These are phyloP conservation scores for Microtus montanus DNA, from an alignment of 2,113 vertebrate genomes.

Conservation along the genomic window DNA sequence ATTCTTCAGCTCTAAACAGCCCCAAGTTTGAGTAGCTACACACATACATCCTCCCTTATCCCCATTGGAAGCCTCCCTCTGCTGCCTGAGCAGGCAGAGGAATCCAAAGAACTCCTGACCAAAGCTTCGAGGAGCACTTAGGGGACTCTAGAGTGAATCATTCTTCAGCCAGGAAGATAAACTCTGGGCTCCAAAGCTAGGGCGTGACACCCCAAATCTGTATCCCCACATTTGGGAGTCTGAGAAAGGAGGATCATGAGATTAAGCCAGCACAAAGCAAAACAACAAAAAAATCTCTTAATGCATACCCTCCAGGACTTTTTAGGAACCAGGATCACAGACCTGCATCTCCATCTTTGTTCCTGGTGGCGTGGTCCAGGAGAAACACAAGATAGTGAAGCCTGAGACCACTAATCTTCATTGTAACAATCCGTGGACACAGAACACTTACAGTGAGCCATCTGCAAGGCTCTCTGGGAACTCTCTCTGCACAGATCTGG, in stretches of 20 bases:
- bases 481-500: too few relatives aligned
- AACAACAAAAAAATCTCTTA: neutral
- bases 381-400: neutral
- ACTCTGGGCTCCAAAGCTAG: neutral
- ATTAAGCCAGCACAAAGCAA: neutral
- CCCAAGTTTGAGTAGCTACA: constrained; percentile 62
- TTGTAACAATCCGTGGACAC: too few relatives aligned
- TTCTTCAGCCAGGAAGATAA: constrained; percentile 23
- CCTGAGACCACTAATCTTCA: neutral
- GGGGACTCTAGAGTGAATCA: neutral
- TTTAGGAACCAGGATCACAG: neutral
- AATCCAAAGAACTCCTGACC: constrained; percentile 30
- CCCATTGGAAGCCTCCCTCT: constrained; percentile 31
- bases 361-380: too few relatives aligned
- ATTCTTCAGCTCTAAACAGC: neutral
- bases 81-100: constrained; percentile 27
- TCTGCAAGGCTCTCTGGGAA: neutral
- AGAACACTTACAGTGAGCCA: too few relatives aligned
- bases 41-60: constrained; percentile 54
- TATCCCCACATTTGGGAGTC: neutral
- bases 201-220: neutral
- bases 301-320: neutral
- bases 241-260: neutral
- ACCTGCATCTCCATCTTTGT: accelerated
- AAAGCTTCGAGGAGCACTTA: neutral